Percentiles rank a stretch among this genome's conserved stretches.
phyloP scores from a whole-genome alignment of 1,140 invertebrate genomes.

The Pseudomyrmex cubaensis region DNA sequence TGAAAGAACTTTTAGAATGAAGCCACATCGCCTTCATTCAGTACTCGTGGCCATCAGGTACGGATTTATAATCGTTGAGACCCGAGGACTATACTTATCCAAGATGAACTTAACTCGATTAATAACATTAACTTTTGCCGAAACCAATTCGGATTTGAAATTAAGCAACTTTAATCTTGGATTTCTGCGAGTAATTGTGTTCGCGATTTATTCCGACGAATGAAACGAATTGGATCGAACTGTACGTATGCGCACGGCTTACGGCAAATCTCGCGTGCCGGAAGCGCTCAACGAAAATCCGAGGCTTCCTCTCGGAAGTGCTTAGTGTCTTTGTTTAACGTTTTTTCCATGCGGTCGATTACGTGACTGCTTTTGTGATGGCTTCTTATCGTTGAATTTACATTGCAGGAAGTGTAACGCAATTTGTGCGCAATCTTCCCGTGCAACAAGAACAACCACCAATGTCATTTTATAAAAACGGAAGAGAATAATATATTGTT shows the following conservation, averaged over 20 bases:
- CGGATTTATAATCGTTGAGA: constrained; percentile 8
- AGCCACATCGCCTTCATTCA: constrained; percentile 53
- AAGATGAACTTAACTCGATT: background rate
- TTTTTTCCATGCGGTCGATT: constrained; percentile 35
- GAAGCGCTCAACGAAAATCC: constrained; percentile 44
- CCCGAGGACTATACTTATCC: background rate
- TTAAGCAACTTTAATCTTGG: no score
- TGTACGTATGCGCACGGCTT: background rate
- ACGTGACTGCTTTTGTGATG: constrained; percentile 41
- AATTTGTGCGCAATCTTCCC: constrained; percentile 6
- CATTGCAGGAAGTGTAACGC: constrained; percentile 28
- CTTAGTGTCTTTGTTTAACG: constrained; percentile 32
- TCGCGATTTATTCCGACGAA: constrained; percentile 1
- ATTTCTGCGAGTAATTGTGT: background rate
- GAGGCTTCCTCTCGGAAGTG: constrained; percentile 54
- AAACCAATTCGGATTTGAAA: no score
- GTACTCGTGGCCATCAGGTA: constrained; percentile 20
- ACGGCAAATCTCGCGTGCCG: constrained; percentile 39
- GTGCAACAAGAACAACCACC: background rate
- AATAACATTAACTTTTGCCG: background rate
- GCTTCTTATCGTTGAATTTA: constrained; percentile 40
- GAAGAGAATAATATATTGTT: background rate
- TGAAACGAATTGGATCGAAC: background rate
- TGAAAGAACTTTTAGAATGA: constrained; percentile 60
- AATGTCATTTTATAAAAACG: background rate